Evolutionary conservation across 1,140 invertebrate genomes (phyloP), one percentile per base, ranked within the genome.

Genomic region (Hermetia illucens): DNA sequence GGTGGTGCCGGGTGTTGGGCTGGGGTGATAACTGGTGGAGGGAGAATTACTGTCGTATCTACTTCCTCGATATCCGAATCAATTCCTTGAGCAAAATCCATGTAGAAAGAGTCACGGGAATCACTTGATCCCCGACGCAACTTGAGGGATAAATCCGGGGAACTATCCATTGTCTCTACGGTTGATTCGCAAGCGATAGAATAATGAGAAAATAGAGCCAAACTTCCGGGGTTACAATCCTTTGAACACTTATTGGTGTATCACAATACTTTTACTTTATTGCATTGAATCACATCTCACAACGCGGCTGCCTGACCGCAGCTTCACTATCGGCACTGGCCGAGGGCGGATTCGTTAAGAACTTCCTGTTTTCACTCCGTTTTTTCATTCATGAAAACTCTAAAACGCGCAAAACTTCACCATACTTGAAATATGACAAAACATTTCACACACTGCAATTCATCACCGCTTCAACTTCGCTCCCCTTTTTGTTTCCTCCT

Each of bases 51-150:
- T 30, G 71, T 72, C 25, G 71, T 76, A 33, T 77, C 75, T 48
- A 84, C 79, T 60, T 85, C 81, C 54, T 87, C 83, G 49, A 87
- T 87, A 52, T 87, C 83, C 16, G 82, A 86, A 58, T 87, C 82
- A 50, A 87, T 86, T 18, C 83, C 83, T 65, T 80, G 71, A 46
- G 82, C 82, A 51, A 87, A 84, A 61, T 85, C 82, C 82, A 86
- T 84, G 53, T 86, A 87, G 56, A 84, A 86, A 21, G 80, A 85
- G 57, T 87, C 83, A 36, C 82, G 69, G 6, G 83, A 87, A 64
- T 85, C 82, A 52, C 79, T 83, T 18, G 81, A 84, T 17, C 82
- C 82, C 35, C 82, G 72, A 43, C 83, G 71, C 48, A 87, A 62
- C 62, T 84, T 81, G 36, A 87, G 68, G 59, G 80, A 82, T 55